Evolutionary conservation across 2,888 invertebrate species (phyloP), one percentile per base, ranked within the genome.

Genomic region (Apotomis turbidana): DNA sequence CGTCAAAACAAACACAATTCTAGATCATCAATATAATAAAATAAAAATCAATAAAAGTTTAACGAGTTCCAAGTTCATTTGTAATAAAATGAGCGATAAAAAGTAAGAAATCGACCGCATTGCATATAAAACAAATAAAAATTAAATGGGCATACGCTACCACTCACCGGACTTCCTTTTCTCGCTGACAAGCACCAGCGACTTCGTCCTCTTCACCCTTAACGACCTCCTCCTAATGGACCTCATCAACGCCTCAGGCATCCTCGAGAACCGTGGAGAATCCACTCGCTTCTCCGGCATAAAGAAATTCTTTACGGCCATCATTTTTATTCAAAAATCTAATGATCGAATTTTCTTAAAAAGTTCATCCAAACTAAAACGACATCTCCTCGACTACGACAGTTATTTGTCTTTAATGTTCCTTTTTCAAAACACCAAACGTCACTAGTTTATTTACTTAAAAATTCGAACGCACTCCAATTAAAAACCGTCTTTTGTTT

Each of bases 121-220:
- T 15, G 5, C 12, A 15, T 44, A 27, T n/a, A 44, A 46, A 5
- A 6, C 4, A 12, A 13, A 49, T 27, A 0, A 13, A 15, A 57
- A 54, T 41, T 0, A 74, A 74, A 76, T 75, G 76, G 55, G 74
- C 80, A 87, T 91, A 93, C 91, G 70, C 85, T 93, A 93, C 91
- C 91, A 93, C 95, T 95, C 95, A 97, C 96, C 96, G 88, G 96
- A 96, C 92, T 97, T 97, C 84, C 96, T 90, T 87, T 96, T 97
- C 87, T 96, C 96, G 76, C 95, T 95, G 76, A 96, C 95, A 70
- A 96, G 94, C 44, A 96, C 96, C 80, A 96, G 90, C 74, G 96
- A 96, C 87, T 96, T 96, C 78, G 96, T 96, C 81, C 96, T 94
- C 88, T 96, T 96, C 55, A 96, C 96, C 75, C 96, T 92, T 79